Evolutionary conservation across 2,797 vertebrate species (phyloP).

Genomic region (Dallia pectoralis): DNA sequence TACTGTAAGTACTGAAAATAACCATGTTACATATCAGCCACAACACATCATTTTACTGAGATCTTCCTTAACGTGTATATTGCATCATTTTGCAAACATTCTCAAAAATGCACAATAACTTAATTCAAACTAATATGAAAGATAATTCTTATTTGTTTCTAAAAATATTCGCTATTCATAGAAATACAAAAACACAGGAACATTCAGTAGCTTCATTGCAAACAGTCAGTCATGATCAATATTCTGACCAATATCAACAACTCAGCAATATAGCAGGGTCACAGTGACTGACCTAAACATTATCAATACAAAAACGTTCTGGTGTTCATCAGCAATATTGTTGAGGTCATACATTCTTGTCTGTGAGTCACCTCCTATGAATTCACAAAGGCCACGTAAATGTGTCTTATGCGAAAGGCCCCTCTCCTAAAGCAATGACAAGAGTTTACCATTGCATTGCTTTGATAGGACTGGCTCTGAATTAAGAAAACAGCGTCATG

Average conservation of each 20-base stretch:
- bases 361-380: background rate
- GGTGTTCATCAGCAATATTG: background rate
- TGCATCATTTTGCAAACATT: background rate
- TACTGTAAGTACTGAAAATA: background rate
- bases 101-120: background rate
- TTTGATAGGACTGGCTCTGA: background rate
- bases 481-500: background rate
- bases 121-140: background rate
- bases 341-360: background rate
- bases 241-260: background rate
- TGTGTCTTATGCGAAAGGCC: background rate
- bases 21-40: background rate
- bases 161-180: background rate
- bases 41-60: background rate
- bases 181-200: background rate
- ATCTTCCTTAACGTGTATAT: background rate
- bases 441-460: conserved; percentile 1
- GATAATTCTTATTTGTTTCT: background rate
- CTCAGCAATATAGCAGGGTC: background rate
- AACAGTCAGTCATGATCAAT: conserved; percentile 1
- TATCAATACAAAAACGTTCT: background rate
- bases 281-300: background rate
- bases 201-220: background rate
- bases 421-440: background rate
- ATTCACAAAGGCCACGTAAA: background rate